Evolutionary conservation across 1,140 invertebrate species (phyloP).

Genomic region (Trichogramma pretiosum): DNA sequence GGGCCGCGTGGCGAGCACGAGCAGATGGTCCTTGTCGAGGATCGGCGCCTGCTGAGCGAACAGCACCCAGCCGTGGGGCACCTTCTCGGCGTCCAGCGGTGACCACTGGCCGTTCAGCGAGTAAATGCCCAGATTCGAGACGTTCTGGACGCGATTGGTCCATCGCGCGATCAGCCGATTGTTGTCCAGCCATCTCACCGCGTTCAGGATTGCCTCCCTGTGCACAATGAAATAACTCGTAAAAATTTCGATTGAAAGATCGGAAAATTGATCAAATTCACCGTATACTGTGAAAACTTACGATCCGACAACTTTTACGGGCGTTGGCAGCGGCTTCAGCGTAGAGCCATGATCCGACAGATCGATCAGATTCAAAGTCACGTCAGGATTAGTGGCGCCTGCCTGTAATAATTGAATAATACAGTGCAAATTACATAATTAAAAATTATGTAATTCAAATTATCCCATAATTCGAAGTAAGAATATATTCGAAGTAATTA

Average conservation of each 20-base stretch:
- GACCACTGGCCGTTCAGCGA: conserved; percentile 26
- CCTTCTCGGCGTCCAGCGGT: conserved; percentile 19
- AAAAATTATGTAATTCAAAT: no score
- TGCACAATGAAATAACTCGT: no score
- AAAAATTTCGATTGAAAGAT: no score
- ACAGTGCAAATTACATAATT: no score
- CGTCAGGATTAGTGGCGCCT: conserved; percentile 46
- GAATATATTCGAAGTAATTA: no score
- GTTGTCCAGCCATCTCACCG: conserved; percentile 67
- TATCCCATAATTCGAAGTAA: no score
- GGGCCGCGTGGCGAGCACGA: background rate
- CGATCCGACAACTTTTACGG: conserved; percentile 26
- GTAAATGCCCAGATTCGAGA: conserved; percentile 45
- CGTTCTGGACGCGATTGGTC: conserved; percentile 79
- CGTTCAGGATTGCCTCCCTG: conserved; percentile 57
- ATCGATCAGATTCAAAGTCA: conserved; percentile 42
- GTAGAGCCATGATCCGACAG: conserved; percentile 27
- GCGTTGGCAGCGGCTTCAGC: conserved; percentile 26
- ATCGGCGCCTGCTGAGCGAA: conserved; percentile 9
- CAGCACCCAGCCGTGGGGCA: conserved; percentile 28
- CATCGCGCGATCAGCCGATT: conserved; percentile 61
- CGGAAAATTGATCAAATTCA: no score
- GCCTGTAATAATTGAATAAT: conserved; percentile 41
- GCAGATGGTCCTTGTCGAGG: conserved; percentile 33
- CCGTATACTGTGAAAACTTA: no score